These are phyloP conservation scores for Callyntrura guangdongensis DNA, from an alignment of 2,888 invertebrate species.

Conservation along the genomic window DNA sequence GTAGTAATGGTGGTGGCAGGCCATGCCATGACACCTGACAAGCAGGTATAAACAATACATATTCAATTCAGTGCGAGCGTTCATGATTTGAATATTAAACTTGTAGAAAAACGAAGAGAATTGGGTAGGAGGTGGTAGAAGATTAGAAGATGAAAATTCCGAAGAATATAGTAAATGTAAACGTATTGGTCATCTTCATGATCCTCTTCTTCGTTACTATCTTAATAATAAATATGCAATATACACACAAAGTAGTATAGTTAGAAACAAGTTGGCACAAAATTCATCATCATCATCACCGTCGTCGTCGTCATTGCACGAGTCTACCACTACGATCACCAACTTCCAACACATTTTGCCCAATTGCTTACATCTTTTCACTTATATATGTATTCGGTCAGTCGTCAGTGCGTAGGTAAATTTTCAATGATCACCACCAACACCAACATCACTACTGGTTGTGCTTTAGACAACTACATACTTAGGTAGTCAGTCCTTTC, in stretches of 20 bases:
- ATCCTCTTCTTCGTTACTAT: slow-evolving; percentile 14
- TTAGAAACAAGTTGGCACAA: slow-evolving; percentile 66
- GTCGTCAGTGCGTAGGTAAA: slow-evolving; percentile 51
- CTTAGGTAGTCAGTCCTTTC: slow-evolving; percentile 56
- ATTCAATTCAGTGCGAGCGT: slow-evolving; percentile 71
- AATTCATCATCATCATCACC: slow-evolving; percentile 40
- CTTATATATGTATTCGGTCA: background rate
- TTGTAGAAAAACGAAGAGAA: slow-evolving; percentile 57
- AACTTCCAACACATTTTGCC: slow-evolving; percentile 62
- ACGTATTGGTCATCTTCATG: slow-evolving; percentile 43
- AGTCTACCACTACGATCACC: slow-evolving; percentile 33
- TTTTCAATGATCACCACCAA: slow-evolving; percentile 52
- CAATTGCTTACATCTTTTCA: slow-evolving; percentile 38
- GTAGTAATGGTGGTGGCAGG: slow-evolving; percentile 60
- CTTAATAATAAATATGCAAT: slow-evolving; percentile 50
- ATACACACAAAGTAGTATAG: slow-evolving; percentile 16
- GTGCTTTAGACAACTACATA: slow-evolving; percentile 52
- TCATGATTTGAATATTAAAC: slow-evolving; percentile 79
- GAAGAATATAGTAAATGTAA: slow-evolving; percentile 58
- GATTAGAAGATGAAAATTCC: slow-evolving; percentile 59
- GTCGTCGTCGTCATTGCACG: slow-evolving; percentile 38
- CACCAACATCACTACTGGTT: slow-evolving; percentile 57
- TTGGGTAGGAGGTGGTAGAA: slow-evolving; percentile 54
- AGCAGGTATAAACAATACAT: slow-evolving; percentile 68
- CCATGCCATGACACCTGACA: slow-evolving; percentile 71